Percentiles rank a stretch among this genome's conserved stretches.
Evolutionary conservation across 2,113 vertebrate genomes (phyloP).

Genomic region (Pampusana beccarii): DNA sequence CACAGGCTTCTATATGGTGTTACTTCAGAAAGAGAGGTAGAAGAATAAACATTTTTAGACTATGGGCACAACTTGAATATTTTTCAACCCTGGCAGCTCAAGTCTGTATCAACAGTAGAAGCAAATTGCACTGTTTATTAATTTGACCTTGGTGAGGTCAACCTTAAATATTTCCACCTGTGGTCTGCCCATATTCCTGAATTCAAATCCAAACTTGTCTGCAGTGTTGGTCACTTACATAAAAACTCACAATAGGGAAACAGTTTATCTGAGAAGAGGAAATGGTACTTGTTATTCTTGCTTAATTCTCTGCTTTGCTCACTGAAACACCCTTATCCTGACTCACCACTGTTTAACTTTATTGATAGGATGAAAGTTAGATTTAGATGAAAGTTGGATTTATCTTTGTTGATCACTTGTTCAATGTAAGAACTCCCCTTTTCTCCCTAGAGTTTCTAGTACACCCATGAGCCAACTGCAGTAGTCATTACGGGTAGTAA

Average conservation of each 20-base stretch:
- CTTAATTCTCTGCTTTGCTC: neutral
- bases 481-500: neutral
- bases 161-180: neutral
- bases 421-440: neutral
- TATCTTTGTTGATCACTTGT: neutral
- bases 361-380: neutral
- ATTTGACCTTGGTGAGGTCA: neutral
- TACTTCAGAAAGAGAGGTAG: no score
- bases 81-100: no score
- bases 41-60: no score
- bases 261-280: neutral
- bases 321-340: neutral
- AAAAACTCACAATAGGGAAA: neutral
- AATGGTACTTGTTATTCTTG: neutral
- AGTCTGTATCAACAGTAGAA: no score
- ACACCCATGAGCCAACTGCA: neutral
- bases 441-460: neutral
- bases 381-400: neutral
- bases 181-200: neutral
- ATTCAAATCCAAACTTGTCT: neutral
- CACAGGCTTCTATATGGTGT: no score
- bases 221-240: neutral
- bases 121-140: no score
- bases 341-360: neutral
- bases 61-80: no score